Conservation (phyloP, 2,113 vertebrate species). For the Phylloscopus trochilus region DNA sequence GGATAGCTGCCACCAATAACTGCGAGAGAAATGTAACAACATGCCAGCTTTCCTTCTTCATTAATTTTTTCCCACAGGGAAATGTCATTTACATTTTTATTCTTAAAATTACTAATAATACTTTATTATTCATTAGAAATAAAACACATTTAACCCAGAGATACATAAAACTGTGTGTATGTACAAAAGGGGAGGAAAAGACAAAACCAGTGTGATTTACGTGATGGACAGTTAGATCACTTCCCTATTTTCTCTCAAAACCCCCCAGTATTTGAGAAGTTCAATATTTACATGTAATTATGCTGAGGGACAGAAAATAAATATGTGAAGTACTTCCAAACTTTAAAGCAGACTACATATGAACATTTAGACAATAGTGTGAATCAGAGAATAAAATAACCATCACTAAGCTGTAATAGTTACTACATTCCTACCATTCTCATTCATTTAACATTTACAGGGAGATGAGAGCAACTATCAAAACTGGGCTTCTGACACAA, state of each 20-base stretch:
- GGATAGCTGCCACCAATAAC: not conserved
- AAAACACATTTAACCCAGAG: not conserved
- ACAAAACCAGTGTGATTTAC: not conserved
- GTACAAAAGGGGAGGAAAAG: not conserved
- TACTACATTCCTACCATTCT: not conserved
- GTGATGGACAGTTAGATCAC: not conserved
- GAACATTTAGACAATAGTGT: not conserved
- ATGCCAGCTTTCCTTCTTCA: not conserved
- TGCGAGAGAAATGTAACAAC: not conserved
- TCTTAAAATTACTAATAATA: not conserved
- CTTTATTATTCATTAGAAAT: not conserved
- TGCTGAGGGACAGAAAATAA: not conserved
- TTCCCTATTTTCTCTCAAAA: not conserved
- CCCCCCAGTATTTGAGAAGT: not conserved
- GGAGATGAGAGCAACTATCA: not conserved
- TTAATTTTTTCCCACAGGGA: not conserved
- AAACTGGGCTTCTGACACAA: not conserved
- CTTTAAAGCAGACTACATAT: not conserved
- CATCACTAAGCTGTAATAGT: not conserved
- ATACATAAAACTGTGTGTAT: not conserved
- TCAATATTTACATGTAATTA: not conserved
- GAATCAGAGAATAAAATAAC: not conserved
- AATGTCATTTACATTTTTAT: not conserved
- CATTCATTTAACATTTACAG: not conserved
- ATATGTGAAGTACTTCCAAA: not conserved